These are phyloP conservation scores for Climacteris rufus DNA, from an alignment of 2,113 vertebrate genomes.

Conservation along the genomic window DNA sequence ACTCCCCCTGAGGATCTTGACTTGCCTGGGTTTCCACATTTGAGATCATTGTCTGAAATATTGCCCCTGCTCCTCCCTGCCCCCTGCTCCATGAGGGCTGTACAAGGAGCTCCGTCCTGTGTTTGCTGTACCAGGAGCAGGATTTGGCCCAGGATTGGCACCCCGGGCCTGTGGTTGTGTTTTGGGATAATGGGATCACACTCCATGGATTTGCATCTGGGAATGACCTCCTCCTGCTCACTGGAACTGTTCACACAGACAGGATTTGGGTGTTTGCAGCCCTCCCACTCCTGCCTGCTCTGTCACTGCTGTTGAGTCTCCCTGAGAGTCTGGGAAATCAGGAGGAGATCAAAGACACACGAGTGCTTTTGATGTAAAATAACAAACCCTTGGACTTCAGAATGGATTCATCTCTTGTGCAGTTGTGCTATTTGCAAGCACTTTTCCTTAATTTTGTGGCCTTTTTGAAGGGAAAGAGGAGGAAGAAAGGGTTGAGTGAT, in stretches of 20 bases:
- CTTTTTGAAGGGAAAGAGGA: background rate
- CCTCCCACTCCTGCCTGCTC: background rate
- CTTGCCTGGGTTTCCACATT: background rate
- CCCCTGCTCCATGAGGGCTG: too few species aligned
- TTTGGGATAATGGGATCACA: background rate
- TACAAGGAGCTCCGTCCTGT: background rate
- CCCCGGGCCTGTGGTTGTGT: background rate
- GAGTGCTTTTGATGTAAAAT: background rate
- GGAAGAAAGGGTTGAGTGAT: background rate
- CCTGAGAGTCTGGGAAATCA: background rate
- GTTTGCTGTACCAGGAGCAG: background rate
- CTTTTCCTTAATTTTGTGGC: background rate
- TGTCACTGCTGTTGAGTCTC: background rate
- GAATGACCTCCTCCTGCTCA: background rate
- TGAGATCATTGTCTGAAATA: background rate
- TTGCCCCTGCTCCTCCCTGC: background rate
- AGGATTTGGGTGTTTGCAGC: background rate
- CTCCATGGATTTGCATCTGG: background rate
- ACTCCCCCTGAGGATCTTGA: rapidly evolving
- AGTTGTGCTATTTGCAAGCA: background rate
- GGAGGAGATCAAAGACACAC: background rate
- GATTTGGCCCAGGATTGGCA: background rate
- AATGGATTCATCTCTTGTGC: background rate
- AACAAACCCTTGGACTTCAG: background rate
- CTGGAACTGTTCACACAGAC: background rate